These are phyloP conservation scores for Rhopalosiphum padi DNA, from an alignment of 1,140 invertebrate species.

Conservation along the genomic window DNA sequence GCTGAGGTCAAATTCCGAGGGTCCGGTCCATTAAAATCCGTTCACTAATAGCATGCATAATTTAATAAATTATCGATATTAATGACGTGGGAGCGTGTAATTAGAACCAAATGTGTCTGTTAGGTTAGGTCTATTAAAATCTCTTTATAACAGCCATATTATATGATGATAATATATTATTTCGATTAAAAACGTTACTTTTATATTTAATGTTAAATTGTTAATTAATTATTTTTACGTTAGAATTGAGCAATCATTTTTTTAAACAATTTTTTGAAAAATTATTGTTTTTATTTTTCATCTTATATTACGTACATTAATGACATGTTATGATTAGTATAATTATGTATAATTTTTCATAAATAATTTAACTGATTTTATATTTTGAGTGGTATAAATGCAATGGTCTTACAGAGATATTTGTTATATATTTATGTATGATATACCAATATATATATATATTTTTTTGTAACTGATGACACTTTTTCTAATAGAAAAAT, in stretches of 20 bases:
- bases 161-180: not conserved
- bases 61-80: slow-evolving; percentile 25
- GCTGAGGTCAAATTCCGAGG: slow-evolving; percentile 25
- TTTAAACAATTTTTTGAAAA: not conserved
- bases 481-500: too few relatives aligned
- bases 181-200: not conserved
- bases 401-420: too few relatives aligned
- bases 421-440: too few relatives aligned
- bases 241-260: not conserved
- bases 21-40: not conserved
- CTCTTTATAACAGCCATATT: not conserved
- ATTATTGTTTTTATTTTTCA: not conserved
- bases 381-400: too few relatives aligned
- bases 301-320: not conserved
- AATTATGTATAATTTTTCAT: too few relatives aligned
- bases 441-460: too few relatives aligned
- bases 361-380: too few relatives aligned
- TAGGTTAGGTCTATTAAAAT: not conserved
- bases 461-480: too few relatives aligned
- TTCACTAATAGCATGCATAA: slow-evolving; percentile 2
- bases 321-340: too few relatives aligned
- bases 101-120: slow-evolving; percentile 5
- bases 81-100: slow-evolving; percentile 1
- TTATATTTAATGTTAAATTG: not conserved
- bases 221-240: not conserved